Conservation (phyloP, 2,113 vertebrate genomes). For the Neodon shergylaensis region DNA sequence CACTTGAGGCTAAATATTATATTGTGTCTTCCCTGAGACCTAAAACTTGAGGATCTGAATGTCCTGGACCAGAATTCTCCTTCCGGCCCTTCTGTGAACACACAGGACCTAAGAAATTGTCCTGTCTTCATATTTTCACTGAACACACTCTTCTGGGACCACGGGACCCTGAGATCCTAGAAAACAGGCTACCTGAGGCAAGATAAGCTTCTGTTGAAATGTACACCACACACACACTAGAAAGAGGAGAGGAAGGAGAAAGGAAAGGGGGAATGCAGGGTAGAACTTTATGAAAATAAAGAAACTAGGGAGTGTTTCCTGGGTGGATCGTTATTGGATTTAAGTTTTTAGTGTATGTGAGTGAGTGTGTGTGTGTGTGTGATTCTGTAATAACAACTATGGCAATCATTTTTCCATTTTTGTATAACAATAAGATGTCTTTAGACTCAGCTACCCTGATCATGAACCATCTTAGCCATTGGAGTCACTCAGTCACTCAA, state of each 20-base stretch:
- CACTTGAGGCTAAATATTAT: not conserved
- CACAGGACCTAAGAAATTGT: not conserved
- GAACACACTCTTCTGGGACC: not conserved
- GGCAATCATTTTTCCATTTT: not conserved
- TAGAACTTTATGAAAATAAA: not conserved
- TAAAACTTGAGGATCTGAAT: not conserved
- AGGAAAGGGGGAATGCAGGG: not conserved
- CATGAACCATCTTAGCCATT: not conserved
- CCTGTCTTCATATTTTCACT: not conserved
- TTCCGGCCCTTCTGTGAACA: not conserved
- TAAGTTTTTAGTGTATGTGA: conserved; percentile 52
- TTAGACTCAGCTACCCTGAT: not conserved
- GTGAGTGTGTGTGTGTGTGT: conserved; percentile 37
- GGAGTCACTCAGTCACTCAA: not conserved
- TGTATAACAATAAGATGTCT: not conserved
- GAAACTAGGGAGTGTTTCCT: not conserved
- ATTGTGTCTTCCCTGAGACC: conserved; percentile 9
- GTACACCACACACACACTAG: not conserved
- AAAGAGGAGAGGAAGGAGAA: not conserved
- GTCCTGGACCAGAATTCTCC: not conserved
- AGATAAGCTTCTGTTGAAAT: not conserved
- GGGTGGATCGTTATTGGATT: conserved; percentile 51
- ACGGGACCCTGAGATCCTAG: not conserved
- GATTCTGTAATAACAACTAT: conserved; percentile 39
- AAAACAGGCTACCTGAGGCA: not conserved